phyloP scores from a whole-genome alignment of 2,888 invertebrate genomes.

The Ornithoptera priamus region DNA sequence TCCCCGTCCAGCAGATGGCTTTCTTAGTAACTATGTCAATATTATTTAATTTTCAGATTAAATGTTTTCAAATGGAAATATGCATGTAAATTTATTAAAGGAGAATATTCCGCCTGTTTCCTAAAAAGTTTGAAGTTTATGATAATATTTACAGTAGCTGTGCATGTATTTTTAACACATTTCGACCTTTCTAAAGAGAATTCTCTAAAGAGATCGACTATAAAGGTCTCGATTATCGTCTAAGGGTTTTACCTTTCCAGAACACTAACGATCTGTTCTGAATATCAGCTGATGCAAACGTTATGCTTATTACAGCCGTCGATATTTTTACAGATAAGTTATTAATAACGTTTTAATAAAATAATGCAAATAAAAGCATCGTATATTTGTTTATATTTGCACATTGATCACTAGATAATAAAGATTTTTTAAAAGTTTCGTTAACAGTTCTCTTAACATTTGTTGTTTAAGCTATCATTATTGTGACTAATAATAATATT shows the following conservation, averaged over 20 bases:
- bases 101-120: not conserved
- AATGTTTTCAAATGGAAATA: too few species aligned
- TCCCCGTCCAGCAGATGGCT: too few species aligned
- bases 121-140: too few species aligned
- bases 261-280: not conserved
- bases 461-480: too few species aligned
- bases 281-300: conserved; percentile 1
- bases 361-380: not conserved
- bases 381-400: not conserved
- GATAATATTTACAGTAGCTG: not conserved
- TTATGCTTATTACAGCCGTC: not conserved
- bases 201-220: not conserved
- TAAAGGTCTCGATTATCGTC: not conserved
- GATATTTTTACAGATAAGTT: not conserved
- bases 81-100: too few species aligned
- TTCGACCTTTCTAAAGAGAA: not conserved
- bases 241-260: not conserved
- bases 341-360: not conserved
- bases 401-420: too few species aligned
- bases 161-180: not conserved
- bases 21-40: too few species aligned
- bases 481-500: too few species aligned
- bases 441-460: too few species aligned
- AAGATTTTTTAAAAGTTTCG: too few species aligned
- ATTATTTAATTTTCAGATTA: too few species aligned